Conservation (phyloP, 2,888 invertebrate species). For the Perizoma affinitatum region DNA sequence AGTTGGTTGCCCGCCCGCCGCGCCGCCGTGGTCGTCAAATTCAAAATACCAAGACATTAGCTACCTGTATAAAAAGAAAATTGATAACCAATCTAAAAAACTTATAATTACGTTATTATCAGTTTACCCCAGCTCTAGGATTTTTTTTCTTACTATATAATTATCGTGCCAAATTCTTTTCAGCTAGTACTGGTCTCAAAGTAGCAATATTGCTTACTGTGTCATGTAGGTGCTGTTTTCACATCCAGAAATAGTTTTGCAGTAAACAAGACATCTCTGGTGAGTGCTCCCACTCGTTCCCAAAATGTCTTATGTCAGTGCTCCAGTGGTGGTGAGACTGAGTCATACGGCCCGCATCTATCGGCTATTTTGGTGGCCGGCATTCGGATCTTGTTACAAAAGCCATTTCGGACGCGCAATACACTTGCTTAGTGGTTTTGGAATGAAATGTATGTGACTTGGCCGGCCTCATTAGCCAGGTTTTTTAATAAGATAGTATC, state of each 20-base stretch:
- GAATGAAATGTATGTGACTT: neutral
- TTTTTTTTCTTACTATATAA: no score
- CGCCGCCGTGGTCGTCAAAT: no score
- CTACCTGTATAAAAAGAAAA: no score
- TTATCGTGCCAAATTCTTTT: neutral
- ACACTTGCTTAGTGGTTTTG: slow-evolving; percentile 5
- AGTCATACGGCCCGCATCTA: slow-evolving; percentile 50
- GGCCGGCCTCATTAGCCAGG: neutral
- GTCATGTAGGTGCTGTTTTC: neutral
- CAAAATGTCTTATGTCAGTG: slow-evolving; percentile 16
- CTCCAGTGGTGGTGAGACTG: slow-evolving; percentile 39
- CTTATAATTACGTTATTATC: no score
- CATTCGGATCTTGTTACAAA: slow-evolving; percentile 74
- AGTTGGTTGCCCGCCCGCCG: no score
- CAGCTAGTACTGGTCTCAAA: neutral
- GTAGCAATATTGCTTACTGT: neutral
- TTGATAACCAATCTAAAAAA: no score
- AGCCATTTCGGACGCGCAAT: slow-evolving; percentile 60
- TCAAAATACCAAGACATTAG: no score
- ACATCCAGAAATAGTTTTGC: slow-evolving; percentile 37
- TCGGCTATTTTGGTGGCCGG: slow-evolving; percentile 59
- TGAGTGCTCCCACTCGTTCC: slow-evolving; percentile 36
- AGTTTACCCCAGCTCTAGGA: no score
- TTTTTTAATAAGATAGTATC: no score
- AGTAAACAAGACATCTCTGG: slow-evolving; percentile 44